phyloP scores from a whole-genome alignment of 2,113 vertebrate genomes.

The Phrynosoma blainvillii region DNA sequence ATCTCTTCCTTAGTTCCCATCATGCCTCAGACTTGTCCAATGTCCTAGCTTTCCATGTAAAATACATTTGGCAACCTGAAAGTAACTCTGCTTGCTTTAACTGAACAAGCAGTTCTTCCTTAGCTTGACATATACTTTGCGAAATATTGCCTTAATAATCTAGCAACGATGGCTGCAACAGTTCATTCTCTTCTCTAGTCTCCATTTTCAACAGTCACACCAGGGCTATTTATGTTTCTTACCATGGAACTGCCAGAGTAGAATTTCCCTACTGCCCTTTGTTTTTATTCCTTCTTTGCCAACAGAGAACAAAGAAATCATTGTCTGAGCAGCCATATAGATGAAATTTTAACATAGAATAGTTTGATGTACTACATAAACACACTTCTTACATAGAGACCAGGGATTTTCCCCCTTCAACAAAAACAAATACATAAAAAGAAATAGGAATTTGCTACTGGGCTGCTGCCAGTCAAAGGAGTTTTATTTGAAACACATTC shows the following conservation, averaged over 20 bases:
- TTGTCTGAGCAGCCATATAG: neutral
- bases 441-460: neutral
- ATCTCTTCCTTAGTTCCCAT: neutral
- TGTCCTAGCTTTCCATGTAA: neutral
- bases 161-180: neutral
- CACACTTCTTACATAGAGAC: neutral
- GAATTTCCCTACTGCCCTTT: neutral
- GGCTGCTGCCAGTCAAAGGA: neutral
- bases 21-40: neutral
- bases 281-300: conserved; percentile 10
- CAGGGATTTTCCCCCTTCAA: neutral
- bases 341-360: neutral
- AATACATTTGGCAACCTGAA: neutral
- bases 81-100: neutral
- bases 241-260: neutral
- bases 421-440: neutral
- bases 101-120: neutral
- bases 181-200: neutral
- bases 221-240: conserved; percentile 4
- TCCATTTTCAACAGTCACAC: conserved; percentile 12
- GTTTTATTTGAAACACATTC: neutral
- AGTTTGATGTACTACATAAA: neutral
- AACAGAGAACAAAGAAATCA: neutral
- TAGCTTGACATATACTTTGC: neutral
- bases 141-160: conserved; percentile 13